Evolutionary conservation across 2,888 invertebrate genomes (phyloP).

Genomic region (Tricholauxania praeusta): DNA sequence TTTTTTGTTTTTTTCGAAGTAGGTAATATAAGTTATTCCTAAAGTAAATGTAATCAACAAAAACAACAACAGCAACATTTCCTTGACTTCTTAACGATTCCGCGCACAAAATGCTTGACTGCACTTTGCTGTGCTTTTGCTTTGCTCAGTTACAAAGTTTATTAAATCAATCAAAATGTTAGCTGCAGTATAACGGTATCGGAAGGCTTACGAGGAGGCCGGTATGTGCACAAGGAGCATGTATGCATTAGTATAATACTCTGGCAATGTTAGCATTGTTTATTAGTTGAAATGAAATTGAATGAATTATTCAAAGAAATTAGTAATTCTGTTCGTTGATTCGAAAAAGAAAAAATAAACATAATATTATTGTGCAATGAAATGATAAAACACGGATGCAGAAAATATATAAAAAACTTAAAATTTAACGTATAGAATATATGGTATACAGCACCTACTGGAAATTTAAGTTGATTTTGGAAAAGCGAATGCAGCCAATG

Average conservation of each 20-base stretch:
- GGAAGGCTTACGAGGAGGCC: not conserved
- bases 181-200: slow-evolving; percentile 3
- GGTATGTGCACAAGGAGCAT: not conserved
- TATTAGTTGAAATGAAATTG: slow-evolving; percentile 13
- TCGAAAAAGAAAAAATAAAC: too few species aligned
- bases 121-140: not conserved
- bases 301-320: slow-evolving; percentile 9
- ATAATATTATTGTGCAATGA: too few species aligned
- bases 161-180: slow-evolving; percentile 21
- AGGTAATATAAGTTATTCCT: too few species aligned
- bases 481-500: too few species aligned
- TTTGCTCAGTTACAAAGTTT: not conserved
- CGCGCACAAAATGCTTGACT: slow-evolving; percentile 5
- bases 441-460: too few species aligned
- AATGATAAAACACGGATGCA: too few species aligned
- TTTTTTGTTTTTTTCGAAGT: too few species aligned
- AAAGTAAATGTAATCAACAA: too few species aligned
- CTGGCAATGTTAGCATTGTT: not conserved
- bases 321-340: slow-evolving; percentile 12
- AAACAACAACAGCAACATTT: too few species aligned
- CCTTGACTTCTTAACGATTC: not conserved
- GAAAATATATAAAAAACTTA: too few species aligned
- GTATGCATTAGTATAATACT: not conserved
- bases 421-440: too few species aligned
- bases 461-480: too few species aligned